Evolutionary conservation across 2,888 invertebrate genomes (phyloP).

Genomic region (Oscheius sp.): DNA sequence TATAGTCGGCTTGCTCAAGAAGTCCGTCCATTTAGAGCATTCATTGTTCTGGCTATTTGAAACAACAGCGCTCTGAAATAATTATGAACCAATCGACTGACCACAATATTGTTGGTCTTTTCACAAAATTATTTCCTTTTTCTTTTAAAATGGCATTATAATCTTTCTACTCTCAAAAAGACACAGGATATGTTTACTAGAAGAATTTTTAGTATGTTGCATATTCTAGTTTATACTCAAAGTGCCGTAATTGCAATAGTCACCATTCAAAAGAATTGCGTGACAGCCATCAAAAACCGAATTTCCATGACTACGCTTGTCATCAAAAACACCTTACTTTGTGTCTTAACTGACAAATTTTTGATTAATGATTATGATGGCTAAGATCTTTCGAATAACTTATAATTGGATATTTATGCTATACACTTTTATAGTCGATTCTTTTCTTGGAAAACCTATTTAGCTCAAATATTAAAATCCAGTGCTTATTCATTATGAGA

Average conservation of each 20-base stretch:
- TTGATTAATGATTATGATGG: too few relatives aligned
- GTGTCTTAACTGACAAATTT: too few relatives aligned
- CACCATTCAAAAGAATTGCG: too few relatives aligned
- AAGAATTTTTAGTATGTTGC: too few relatives aligned
- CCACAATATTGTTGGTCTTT: conserved; percentile 13
- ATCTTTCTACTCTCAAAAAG: not conserved
- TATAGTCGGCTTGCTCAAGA: conserved; percentile 7
- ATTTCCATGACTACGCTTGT: conserved; percentile 23
- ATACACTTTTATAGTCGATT: not conserved
- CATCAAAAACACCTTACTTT: too few relatives aligned
- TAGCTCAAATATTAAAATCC: not conserved
- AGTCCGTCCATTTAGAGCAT: not conserved
- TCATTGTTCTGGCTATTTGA: not conserved
- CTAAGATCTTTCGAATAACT: too few relatives aligned
- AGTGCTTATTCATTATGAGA: not conserved
- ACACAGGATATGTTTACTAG: not conserved
- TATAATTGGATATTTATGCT: too few relatives aligned
- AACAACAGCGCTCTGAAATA: conserved; percentile 11
- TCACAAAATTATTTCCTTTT: too few relatives aligned
- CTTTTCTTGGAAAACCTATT: not conserved
- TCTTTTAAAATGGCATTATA: too few relatives aligned
- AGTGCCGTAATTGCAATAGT: too few relatives aligned
- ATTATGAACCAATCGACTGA: not conserved
- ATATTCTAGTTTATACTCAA: too few relatives aligned
- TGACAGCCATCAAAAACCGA: not conserved